Percentiles rank a stretch among this genome's conserved stretches.
phyloP scores from a whole-genome alignment of 2,888 invertebrate species.

The Stenurella melanura region DNA sequence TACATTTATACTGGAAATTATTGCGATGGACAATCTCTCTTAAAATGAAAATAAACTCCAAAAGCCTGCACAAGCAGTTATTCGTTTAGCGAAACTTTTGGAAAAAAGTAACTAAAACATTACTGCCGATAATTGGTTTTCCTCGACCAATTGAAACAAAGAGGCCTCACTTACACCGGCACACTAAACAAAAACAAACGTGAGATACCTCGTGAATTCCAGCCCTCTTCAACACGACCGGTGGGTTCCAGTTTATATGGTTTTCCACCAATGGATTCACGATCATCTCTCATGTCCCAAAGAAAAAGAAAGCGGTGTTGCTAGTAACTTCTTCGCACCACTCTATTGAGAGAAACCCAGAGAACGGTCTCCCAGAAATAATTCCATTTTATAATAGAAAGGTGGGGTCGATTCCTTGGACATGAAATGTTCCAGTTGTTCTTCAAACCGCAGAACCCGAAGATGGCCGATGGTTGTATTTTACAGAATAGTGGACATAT shows the following conservation, averaged over 20 bases:
- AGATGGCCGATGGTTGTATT: no score
- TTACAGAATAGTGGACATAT: slow-evolving; percentile 8
- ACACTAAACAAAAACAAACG: slow-evolving; percentile 1
- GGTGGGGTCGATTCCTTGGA: no score
- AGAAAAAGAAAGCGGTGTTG: slow-evolving; percentile 19
- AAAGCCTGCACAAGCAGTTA: no score
- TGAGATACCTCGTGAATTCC: slow-evolving; percentile 20
- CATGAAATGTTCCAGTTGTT: no score
- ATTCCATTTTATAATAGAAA: no score
- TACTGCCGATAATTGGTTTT: no score
- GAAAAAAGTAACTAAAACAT: no score
- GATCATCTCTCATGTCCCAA: no score
- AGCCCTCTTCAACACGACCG: slow-evolving; percentile 1
- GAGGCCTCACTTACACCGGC: no score
- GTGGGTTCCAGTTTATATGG: slow-evolving; percentile 8
- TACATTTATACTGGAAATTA: not conserved
- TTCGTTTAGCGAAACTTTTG: not conserved
- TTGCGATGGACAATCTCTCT: not conserved
- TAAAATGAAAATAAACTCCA: not conserved
- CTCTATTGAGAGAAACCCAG: not conserved
- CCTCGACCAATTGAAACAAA: no score
- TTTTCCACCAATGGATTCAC: no score
- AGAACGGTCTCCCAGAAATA: not conserved
- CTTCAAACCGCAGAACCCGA: not conserved
- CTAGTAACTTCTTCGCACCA: no score